A percentile compares a stretch with the other conserved stretches of the same genome.
Conservation (phyloP, 2,113 vertebrate genomes). For the Isichthys henryi region DNA sequence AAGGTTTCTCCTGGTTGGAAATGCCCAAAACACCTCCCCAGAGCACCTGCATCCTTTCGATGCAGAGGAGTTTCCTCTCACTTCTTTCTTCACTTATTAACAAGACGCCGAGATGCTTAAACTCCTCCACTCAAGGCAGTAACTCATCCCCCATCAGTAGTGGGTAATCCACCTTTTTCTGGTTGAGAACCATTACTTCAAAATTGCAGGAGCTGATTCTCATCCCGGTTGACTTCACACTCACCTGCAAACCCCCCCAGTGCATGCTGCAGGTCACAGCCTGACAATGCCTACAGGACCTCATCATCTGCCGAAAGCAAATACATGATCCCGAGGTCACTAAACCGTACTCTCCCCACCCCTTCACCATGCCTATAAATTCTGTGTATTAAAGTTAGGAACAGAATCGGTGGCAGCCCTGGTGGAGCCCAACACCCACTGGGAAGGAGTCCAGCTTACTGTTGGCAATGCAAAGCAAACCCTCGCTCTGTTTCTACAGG, state of each 20-base stretch:
- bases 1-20: background rate
- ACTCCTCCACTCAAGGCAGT: background rate
- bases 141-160: background rate
- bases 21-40: background rate
- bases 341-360: background rate
- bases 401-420: background rate
- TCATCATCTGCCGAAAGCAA: background rate
- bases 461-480: background rate
- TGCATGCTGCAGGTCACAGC: background rate
- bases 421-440: background rate
- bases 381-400: background rate
- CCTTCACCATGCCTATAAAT: background rate
- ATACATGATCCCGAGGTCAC: background rate
- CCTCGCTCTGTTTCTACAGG: background rate
- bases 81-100: background rate
- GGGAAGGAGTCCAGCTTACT: background rate
- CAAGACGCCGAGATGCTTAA: background rate
- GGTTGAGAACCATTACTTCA: background rate
- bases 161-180: background rate
- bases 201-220: background rate
- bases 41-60: background rate
- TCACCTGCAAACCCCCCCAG: background rate
- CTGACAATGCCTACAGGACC: background rate
- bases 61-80: background rate
- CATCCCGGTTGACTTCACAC: background rate